Base-by-base conservation (phyloP, 2,113 vertebrate species). In the Brachyhypopomus gauderio region DNA sequence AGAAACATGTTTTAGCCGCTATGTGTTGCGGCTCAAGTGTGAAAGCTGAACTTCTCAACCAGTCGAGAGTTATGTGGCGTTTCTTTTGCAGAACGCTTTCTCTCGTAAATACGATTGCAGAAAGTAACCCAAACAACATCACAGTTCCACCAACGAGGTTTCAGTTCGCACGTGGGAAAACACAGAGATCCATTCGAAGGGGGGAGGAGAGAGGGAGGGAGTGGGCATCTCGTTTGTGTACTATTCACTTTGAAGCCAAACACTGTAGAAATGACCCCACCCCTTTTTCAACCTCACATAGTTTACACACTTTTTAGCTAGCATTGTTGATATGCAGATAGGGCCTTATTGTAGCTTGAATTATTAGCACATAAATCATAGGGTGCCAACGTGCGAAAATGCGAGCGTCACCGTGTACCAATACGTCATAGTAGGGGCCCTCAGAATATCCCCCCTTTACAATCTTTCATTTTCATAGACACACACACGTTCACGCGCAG, bases 91-190 rank as follows among this genome's bases (percentile, higher is more conserved):
- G 78, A 85, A 80, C 56, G n/a, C 52, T 71, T 75, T 66, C 82
- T 58, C 73, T 72, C 72, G 16, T 48, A 67, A 85, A 75, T 63
- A 58, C 66, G 48, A 79, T 59, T 67, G 55, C 55, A 80, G 45
- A 78, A 83, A 85, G 80, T 85, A 80, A 79, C 80, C 80, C 66
- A 85, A 85, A 85, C 80, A 82, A 71, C 79, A 78, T 69, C 70
- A 69, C 78, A 86, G n/a, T 45, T 78, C 69, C 73, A 80, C 73
- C 77, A 77, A 73, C 45, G 30, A 75, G 80, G n/a, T 70, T 80
- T 55, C 72, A 77, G 84, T 69, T 80, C 87, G 81, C 91, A 92
- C 92, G 91, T 92, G 90, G 87, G 84, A 77, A 89, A 90, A 87
- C 83, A 85, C 74, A 78, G 64, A 75, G 72, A 70, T 78, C 82